Base-by-base conservation (phyloP, 1,140 invertebrate genomes). In the Drosophila nigromelanica region DNA sequence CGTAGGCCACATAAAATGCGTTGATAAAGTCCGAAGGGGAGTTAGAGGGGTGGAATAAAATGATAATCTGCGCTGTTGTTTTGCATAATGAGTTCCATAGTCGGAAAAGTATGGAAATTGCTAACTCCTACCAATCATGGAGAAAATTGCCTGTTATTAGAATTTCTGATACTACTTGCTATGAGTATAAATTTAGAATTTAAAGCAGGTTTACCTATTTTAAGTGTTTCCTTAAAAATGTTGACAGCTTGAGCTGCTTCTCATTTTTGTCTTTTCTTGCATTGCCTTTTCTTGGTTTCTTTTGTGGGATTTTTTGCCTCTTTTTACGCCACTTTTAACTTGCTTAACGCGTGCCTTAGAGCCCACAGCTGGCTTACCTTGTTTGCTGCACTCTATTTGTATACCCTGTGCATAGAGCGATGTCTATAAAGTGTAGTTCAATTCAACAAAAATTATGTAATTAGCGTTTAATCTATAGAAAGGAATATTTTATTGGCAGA, bases 51-150 rank as follows among this genome's bases (percentile, higher is more conserved):
- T 6, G 27, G 1, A 5, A 5, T 6, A 27, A 2, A 27, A 27
- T 27, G 24, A 81, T 77, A 76, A 82, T 79, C 76, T 72, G 14
- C 40, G 64, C 48, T 42, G 43, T 62, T 85, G 62, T 80, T 83
- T 80, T 80, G 72, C 80, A 76, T 85, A 83, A 83, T 82, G 82
- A 68, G 62, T 47, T 12, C 15, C 30, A 1, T 33, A 8, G n/a
- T 39, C 39, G 55, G 48, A n/a, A 54, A 47, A 50, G 39, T 67
- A 59, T 47, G 69, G 18, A 52, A 52, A 35, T 10, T 35, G 35
- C 21, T 11, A 35, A 40, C 39, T 40, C 12, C 39, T 21, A 45
- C 39, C 21, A 39, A 24, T 54, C 21, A 14, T 10, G 3, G 27
- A 11, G 27, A 40, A 42, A 51, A 62, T 52, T 42, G 27, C 50